Evolutionary conservation across 2,797 vertebrate species (phyloP).

Genomic region (Chrosomus eos): DNA sequence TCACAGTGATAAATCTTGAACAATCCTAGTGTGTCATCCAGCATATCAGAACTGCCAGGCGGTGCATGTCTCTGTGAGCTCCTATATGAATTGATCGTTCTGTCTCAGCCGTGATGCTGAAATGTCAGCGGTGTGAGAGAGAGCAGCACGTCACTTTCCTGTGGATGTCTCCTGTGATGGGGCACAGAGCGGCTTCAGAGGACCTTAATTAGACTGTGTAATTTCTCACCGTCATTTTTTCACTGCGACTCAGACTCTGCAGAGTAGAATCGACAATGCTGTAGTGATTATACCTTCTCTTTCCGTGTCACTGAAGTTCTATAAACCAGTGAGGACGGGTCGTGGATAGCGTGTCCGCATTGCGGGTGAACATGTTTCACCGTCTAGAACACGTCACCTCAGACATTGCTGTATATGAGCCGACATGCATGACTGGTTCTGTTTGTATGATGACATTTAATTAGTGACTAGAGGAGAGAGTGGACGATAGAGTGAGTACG

Average conservation of each 20-base stretch:
- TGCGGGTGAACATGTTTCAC: conserved; percentile 11
- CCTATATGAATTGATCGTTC: conserved; percentile 57
- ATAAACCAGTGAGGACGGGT: conserved; percentile 31
- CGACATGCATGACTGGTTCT: background rate
- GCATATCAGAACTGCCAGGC: conserved; percentile 14
- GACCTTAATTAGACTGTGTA: conserved; percentile 56
- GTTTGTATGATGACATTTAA: conserved; percentile 64
- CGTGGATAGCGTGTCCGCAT: conserved; percentile 54
- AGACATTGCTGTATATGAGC: background rate
- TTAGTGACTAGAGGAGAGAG: conserved; percentile 48
- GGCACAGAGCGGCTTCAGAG: conserved; percentile 35
- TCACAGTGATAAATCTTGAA: background rate
- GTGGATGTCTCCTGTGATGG: conserved; percentile 29
- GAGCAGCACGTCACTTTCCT: conserved; percentile 7
- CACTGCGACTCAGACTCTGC: conserved; percentile 26
- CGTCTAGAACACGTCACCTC: background rate
- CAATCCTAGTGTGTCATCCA: background rate
- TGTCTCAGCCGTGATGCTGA: conserved; percentile 49
- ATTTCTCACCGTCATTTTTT: conserved; percentile 41
- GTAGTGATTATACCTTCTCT: conserved; percentile 45
- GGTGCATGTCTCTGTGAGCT: conserved; percentile 21
- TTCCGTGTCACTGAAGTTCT: conserved; percentile 22
- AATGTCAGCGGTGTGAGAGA: conserved; percentile 53
- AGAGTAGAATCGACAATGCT: conserved; percentile 42
- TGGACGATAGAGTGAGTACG: conserved; percentile 19